Conservation (phyloP, 2,113 vertebrate species). For the Phaethon lepturus region DNA sequence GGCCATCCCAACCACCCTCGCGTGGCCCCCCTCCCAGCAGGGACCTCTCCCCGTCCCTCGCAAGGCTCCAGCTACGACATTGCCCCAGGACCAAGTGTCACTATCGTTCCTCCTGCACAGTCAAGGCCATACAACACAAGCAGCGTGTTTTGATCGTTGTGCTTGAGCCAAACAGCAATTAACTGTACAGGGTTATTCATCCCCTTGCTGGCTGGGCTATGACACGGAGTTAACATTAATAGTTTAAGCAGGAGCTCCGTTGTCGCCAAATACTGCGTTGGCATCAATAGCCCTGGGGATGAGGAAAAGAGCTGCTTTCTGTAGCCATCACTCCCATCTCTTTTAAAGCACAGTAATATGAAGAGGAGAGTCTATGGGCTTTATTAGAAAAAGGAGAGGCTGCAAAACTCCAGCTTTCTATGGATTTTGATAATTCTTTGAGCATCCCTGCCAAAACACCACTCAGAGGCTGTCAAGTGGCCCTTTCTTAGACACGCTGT, state of each 20-base stretch:
- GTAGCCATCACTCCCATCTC: not conserved
- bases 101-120: not conserved
- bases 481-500: not conserved
- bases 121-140: not conserved
- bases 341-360: not conserved
- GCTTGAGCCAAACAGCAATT: not conserved
- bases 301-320: not conserved
- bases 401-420: not conserved
- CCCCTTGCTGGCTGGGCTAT: not conserved
- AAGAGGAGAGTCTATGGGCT: not conserved
- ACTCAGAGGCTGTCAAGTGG: accelerated
- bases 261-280: not conserved
- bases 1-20: not conserved
- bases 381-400: not conserved
- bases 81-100: not conserved
- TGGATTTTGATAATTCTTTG: not conserved
- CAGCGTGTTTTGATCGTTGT: not conserved
- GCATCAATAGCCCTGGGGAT: not conserved
- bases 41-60: not conserved
- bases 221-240: not conserved
- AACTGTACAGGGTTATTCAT: not conserved
- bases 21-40: not conserved
- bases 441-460: not conserved
- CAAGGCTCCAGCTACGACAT: not conserved
- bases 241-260: not conserved